Evolutionary conservation across 2,797 vertebrate species (phyloP), one percentile per base, ranked within the genome.

Genomic region (Nothura maculosa): DNA sequence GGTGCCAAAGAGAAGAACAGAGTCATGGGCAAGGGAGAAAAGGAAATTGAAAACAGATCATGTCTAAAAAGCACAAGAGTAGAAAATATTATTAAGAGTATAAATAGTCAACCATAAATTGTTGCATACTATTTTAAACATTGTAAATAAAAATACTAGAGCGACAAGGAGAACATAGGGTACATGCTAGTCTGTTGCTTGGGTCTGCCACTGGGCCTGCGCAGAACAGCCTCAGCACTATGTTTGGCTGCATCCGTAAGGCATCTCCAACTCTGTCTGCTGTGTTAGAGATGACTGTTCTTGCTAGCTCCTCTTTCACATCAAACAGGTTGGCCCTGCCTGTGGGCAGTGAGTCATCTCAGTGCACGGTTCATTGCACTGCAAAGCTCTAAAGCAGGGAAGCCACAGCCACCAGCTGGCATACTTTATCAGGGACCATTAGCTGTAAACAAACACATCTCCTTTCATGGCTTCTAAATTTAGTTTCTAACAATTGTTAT

Each of bases 371-470:
- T 80, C 78, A 67, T 7, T 69, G 70, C 47, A 48, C 40, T 66
- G 75, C 32, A 61, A 60, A 86, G 69, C 48, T 90, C 70, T 43
- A 45, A 86, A 81, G 24, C 70, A 63, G n/a, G 62, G 67, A 86
- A 88, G 21, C 60, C 88, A 52, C 83, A 87, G 40, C 57, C 89
- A 95, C 78, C 89, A 89, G 85, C 92, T 96, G 87, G 76, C 38
- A 78, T 77, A 64, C 19, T 84, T 87, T 75, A 95, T 90, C 64
- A 82, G 32, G 52, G 34, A n/a, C 54, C 57, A 77, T 82, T 87
- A 74, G 12, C 48, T 72, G 30, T 47, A 83, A 95, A 87, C 36
- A 85, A 89, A 25, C 40, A 12, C 0, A 0, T 58, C 16, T 84
- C 7, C 68, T 85, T 85, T 85, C 52, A 42, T n/a, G 61, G 48